These are phyloP conservation scores for Synanceia verrucosa DNA, from an alignment of 2,797 vertebrate genomes.

Conservation along the genomic window DNA sequence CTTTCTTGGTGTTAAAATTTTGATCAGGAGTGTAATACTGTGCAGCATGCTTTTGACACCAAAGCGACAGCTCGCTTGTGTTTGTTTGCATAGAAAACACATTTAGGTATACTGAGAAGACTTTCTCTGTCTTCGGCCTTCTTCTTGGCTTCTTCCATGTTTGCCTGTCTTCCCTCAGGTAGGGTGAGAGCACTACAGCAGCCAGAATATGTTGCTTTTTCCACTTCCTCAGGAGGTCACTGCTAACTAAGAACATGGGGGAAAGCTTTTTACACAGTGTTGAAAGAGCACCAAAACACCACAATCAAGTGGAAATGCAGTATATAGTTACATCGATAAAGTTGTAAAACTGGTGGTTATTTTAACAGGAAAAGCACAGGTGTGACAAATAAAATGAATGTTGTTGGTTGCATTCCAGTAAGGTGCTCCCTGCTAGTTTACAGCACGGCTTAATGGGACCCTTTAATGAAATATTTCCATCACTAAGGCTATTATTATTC, in stretches of 20 bases:
- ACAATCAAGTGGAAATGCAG: neutral
- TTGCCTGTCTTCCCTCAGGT: slow-evolving; percentile 52
- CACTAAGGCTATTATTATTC: neutral
- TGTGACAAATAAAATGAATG: neutral
- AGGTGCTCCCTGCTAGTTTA: neutral
- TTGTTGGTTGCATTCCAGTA: neutral
- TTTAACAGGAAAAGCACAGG: neutral
- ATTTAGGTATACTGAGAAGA: too few relatives aligned
- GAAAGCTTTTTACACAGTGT: slow-evolving; percentile 8
- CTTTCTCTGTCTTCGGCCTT: slow-evolving; percentile 36
- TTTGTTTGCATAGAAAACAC: too few relatives aligned
- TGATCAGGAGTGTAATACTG: too few relatives aligned
- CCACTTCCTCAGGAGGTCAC: slow-evolving; percentile 14
- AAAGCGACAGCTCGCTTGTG: too few relatives aligned
- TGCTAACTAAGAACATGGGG: slow-evolving; percentile 31
- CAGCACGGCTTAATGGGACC: neutral
- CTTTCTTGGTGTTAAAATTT: too few relatives aligned
- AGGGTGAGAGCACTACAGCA: slow-evolving; percentile 1
- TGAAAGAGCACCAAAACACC: neutral
- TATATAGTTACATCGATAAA: neutral
- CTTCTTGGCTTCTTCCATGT: slow-evolving; percentile 42
- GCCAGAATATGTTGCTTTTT: slow-evolving; percentile 45
- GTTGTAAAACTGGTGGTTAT: neutral
- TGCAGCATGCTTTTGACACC: too few relatives aligned
- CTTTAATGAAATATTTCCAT: neutral